A percentile compares a stretch with the other conserved stretches of the same genome.
These are phyloP conservation scores for Istiophorus platypterus DNA, from an alignment of 2,113 vertebrate species.

Conservation along the genomic window DNA sequence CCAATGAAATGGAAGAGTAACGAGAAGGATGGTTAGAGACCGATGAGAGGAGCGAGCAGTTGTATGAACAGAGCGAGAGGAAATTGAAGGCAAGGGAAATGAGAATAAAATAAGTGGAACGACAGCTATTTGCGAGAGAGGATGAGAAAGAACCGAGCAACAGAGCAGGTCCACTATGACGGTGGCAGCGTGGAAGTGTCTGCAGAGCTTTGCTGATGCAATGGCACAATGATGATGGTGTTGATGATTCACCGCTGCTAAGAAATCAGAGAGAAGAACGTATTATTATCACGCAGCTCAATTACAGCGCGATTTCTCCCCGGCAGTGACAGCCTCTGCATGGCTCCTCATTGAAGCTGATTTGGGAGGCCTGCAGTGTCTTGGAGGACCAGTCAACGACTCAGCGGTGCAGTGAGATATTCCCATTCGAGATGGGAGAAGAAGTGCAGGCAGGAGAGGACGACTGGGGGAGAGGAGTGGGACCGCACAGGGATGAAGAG, in stretches of 20 bases:
- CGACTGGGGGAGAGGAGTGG: conserved; percentile 19
- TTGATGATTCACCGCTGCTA: conserved; percentile 77
- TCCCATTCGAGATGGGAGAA: conserved; percentile 63
- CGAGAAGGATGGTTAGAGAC: conserved; percentile 46
- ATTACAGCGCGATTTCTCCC: conserved; percentile 80
- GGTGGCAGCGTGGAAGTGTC: conserved; percentile 43
- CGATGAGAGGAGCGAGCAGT: conserved; percentile 45
- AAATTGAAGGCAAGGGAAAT: conserved; percentile 54
- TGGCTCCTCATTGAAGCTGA: conserved; percentile 76
- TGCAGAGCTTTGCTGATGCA: conserved; percentile 67
- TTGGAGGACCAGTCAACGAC: conserved; percentile 63
- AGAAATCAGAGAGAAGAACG: conserved; percentile 77
- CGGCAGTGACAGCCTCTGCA: conserved; percentile 66
- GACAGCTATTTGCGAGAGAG: conserved; percentile 61
- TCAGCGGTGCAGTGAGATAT: conserved; percentile 44
- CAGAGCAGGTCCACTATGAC: conserved; percentile 59
- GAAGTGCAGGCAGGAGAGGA: conserved; percentile 31
- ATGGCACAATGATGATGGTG: conserved; percentile 75
- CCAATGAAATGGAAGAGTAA: conserved; percentile 60
- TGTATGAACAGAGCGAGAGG: conserved; percentile 20
- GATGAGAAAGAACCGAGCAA: conserved; percentile 20
- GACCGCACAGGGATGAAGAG: conserved; percentile 32
- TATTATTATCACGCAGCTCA: conserved; percentile 80
- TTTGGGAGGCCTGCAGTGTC: conserved; percentile 72
- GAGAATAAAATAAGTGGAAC: conserved; percentile 66